Evolutionary conservation across 2,797 vertebrate species (phyloP).

Genomic region (Poecilia gillii): DNA sequence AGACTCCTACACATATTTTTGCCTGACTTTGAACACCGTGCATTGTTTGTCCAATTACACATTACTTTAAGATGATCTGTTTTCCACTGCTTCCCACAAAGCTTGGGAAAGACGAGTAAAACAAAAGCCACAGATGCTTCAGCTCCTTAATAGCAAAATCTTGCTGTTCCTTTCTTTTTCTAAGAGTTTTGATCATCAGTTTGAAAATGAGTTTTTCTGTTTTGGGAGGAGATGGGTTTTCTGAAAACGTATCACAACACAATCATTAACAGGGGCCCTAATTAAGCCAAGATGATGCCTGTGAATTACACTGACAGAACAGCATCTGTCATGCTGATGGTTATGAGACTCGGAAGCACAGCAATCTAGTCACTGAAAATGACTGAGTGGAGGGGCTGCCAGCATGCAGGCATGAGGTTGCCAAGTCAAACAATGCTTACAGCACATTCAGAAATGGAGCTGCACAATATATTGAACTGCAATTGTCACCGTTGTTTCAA

Average conservation of each 20-base stretch:
- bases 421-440: neutral
- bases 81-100: conserved; percentile 24
- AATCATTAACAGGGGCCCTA: neutral
- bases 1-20: neutral
- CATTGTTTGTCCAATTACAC: neutral
- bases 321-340: conserved; percentile 26
- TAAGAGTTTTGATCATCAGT: conserved; percentile 1
- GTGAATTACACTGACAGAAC: conserved; percentile 1
- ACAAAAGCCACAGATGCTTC: conserved; percentile 9
- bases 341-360: conserved; percentile 22
- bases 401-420: neutral
- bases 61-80: neutral
- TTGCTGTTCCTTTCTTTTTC: conserved; percentile 3
- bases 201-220: conserved; percentile 1
- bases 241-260: neutral
- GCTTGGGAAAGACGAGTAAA: conserved; percentile 31
- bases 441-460: neutral
- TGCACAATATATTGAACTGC: neutral
- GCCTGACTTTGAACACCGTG: neutral
- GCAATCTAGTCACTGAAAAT: conserved; percentile 17
- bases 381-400: conserved; percentile 40
- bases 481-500: neutral
- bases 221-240: neutral
- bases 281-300: conserved; percentile 3
- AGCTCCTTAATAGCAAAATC: neutral